phyloP scores from a whole-genome alignment of 2,797 vertebrate genomes.

The Ptychadena robeensis region DNA sequence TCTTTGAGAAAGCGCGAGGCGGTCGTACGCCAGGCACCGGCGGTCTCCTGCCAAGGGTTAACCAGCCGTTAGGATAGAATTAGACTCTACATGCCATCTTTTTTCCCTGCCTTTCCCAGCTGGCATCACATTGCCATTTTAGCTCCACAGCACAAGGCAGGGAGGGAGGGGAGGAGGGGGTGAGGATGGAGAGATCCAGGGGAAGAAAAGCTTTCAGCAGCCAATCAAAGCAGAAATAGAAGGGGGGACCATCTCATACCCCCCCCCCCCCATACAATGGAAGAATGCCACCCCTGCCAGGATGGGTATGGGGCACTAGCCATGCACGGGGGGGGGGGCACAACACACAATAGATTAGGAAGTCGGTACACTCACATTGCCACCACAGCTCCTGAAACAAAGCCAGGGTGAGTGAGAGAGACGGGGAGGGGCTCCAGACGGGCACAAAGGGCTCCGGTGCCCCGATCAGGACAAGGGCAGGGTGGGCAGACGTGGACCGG shows the following conservation, averaged over 20 bases:
- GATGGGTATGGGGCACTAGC: conserved; percentile 21
- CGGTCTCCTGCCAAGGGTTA: not conserved
- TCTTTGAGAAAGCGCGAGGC: no score
- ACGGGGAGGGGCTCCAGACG: conserved; percentile 55
- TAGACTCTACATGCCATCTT: not conserved
- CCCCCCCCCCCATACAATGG: not conserved
- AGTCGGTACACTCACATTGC: conserved; percentile 75
- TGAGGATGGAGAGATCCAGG: not conserved
- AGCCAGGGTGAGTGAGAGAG: conserved; percentile 71
- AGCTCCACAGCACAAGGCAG: not conserved
- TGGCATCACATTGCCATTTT: conserved; percentile 23
- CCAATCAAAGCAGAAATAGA: not conserved
- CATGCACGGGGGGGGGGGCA: conserved; percentile 28
- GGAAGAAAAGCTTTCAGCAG: not conserved
- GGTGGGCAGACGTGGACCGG: conserved; percentile 54
- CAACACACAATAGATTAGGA: conserved; percentile 8
- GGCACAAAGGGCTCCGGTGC: conserved; percentile 72
- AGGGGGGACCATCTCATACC: not conserved
- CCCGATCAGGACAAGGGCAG: conserved; percentile 62
- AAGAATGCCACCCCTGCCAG: not conserved
- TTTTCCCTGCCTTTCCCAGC: no score
- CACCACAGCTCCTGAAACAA: conserved; percentile 81
- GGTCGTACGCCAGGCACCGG: not conserved
- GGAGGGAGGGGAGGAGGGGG: not conserved
- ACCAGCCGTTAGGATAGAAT: not conserved